A percentile compares a stretch with the other conserved stretches of the same genome.
Conservation (phyloP, 2,113 vertebrate genomes). For the Cynoglossus semilaevis region DNA sequence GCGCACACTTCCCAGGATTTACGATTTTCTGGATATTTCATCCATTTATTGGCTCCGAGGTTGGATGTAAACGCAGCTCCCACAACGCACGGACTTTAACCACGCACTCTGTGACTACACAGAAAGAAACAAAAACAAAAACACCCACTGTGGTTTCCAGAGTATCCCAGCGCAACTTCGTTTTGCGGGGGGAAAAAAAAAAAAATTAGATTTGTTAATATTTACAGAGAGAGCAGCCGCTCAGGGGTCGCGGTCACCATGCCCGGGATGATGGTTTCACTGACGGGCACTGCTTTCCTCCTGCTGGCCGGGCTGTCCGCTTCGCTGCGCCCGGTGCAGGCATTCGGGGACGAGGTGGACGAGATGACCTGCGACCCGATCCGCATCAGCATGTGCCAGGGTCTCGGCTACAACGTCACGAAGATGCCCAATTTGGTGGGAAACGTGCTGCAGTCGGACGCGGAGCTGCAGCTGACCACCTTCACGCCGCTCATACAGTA, state of each 20-base stretch:
- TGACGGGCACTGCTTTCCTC: conserved; percentile 45
- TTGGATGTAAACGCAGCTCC: conserved; percentile 18
- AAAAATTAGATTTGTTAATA: neutral
- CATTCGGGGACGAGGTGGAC: conserved; percentile 88
- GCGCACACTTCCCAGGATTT: conserved; percentile 1
- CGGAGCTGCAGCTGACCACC: conserved; percentile 94
- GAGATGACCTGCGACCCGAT: conserved; percentile 95
- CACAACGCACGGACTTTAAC: conserved; percentile 37
- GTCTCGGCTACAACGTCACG: conserved; percentile 97
- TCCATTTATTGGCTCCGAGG: conserved; percentile 18
- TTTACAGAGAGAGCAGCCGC: neutral
- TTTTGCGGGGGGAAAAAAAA: neutral
- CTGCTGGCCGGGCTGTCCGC: conserved; percentile 50
- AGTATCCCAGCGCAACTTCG: conserved; percentile 1
- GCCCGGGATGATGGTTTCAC: conserved; percentile 42
- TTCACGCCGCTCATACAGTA: conserved; percentile 98
- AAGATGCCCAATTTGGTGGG: conserved; percentile 98
- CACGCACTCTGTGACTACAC: conserved; percentile 25
- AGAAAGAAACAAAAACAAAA: conserved; percentile 34
- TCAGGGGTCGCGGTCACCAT: conserved; percentile 33
- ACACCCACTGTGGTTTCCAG: conserved; percentile 31
- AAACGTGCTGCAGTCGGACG: conserved; percentile 94
- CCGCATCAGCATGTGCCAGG: conserved; percentile 97
- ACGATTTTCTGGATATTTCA: conserved; percentile 33
- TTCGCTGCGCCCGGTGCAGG: conserved; percentile 38